These are phyloP conservation scores for Pachyuromys duprasi DNA, from an alignment of 2,797 vertebrate species.

Conservation along the genomic window DNA sequence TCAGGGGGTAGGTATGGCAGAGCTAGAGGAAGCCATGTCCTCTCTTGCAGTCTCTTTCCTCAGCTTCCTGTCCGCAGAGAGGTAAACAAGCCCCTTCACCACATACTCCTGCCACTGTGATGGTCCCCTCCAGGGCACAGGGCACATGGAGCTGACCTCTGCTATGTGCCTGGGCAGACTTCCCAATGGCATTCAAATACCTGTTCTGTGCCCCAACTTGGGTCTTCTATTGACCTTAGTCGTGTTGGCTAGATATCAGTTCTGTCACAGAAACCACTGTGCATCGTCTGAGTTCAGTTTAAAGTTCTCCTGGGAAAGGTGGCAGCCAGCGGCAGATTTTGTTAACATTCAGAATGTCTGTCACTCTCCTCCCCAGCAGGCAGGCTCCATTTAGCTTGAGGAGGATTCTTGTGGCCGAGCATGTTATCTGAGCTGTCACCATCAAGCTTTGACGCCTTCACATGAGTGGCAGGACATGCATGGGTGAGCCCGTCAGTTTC, in stretches of 20 bases:
- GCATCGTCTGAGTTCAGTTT: neutral
- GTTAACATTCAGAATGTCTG: neutral
- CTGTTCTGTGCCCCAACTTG: neutral
- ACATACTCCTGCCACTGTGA: neutral
- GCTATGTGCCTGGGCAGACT: neutral
- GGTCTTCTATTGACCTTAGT: neutral
- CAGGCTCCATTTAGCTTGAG: neutral
- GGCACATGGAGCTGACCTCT: neutral
- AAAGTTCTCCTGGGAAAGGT: neutral
- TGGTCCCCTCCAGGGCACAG: neutral
- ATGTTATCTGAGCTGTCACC: conserved; percentile 9
- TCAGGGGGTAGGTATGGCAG: neutral
- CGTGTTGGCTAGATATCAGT: accelerated
- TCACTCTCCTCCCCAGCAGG: neutral
- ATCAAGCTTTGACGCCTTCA: neutral
- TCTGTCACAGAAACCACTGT: neutral
- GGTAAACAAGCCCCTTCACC: neutral
- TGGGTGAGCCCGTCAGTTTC: neutral
- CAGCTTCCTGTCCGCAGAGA: neutral
- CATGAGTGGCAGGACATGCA: neutral
- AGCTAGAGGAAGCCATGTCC: neutral
- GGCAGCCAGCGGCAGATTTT: neutral
- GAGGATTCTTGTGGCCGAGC: neutral
- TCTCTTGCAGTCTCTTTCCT: neutral
- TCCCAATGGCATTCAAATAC: neutral